A percentile compares a stretch with the other conserved stretches of the same genome.
phyloP scores from a whole-genome alignment of 1,140 invertebrate genomes.

The Andricus grossulariae region DNA sequence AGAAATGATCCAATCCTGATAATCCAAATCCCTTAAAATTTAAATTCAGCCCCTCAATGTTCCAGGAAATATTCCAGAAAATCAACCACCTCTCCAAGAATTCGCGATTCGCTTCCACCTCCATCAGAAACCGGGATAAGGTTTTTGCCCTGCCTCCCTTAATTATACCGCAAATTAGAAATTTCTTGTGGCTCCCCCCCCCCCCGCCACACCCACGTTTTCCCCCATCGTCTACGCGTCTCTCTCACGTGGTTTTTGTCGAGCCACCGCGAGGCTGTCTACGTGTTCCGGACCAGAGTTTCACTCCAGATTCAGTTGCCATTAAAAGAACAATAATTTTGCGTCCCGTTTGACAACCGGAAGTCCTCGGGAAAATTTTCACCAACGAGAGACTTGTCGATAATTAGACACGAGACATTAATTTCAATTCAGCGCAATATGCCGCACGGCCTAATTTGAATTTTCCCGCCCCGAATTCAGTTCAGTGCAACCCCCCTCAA shows the following conservation, averaged over 20 bases:
- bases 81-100: slow-evolving; percentile 49
- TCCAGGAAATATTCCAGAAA: not conserved
- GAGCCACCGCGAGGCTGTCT: slow-evolving; percentile 61
- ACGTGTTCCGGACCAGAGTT: slow-evolving; percentile 55
- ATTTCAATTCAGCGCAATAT: slow-evolving; percentile 75
- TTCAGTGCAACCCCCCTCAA: slow-evolving; percentile 36
- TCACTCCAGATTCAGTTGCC: slow-evolving; percentile 49
- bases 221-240: slow-evolving; percentile 44
- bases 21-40: not conserved
- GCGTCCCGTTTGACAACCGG: slow-evolving; percentile 30
- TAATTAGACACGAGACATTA: slow-evolving; percentile 74
- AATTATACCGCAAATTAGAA: slow-evolving; percentile 74
- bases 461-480: slow-evolving; percentile 61
- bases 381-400: slow-evolving; percentile 51
- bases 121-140: slow-evolving; percentile 64
- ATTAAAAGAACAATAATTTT: not conserved
- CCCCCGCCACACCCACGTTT: not conserved
- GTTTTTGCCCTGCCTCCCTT: slow-evolving; percentile 69
- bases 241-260: slow-evolving; percentile 63
- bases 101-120: slow-evolving; percentile 62
- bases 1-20: not conserved
- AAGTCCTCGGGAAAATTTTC: slow-evolving; percentile 33
- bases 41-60: not conserved
- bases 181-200: slow-evolving; percentile 63
- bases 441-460: slow-evolving; percentile 73